A percentile compares a stretch with the other conserved stretches of the same genome.
Evolutionary conservation across 2,113 vertebrate genomes (phyloP).

Genomic region (Delphinapterus leucas): DNA sequence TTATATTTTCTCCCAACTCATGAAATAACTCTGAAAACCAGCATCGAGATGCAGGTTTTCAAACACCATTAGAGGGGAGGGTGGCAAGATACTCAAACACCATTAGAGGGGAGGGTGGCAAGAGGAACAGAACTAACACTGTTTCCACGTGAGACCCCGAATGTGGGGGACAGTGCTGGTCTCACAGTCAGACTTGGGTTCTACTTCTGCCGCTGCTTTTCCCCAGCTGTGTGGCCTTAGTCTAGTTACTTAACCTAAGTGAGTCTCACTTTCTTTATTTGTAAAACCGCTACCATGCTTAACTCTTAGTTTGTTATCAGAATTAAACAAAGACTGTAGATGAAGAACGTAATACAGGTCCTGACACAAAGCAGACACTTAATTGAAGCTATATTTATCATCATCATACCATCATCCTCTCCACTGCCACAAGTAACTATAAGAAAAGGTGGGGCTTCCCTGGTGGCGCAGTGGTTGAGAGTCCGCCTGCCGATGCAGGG

Average conservation of each 20-base stretch:
- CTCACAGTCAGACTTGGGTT: not conserved
- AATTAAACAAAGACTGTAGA: not conserved
- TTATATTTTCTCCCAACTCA: not conserved
- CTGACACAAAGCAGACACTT: not conserved
- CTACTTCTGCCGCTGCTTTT: not conserved
- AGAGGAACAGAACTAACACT: accelerated
- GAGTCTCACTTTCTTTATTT: not conserved
- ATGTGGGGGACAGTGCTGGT: no score
- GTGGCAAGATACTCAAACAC: not conserved
- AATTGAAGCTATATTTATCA: not conserved
- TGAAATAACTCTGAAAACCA: not conserved
- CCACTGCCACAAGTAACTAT: not conserved
- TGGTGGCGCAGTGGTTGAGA: no score
- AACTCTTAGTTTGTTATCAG: not conserved
- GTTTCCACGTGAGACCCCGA: accelerated
- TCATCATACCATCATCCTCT: not conserved
- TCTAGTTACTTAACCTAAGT: not conserved
- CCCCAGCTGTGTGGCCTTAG: not conserved
- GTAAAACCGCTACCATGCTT: not conserved
- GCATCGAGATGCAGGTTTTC: not conserved
- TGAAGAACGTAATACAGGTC: not conserved
- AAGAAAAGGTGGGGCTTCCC: not conserved
- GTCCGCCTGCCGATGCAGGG: no score
- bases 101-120: no score
- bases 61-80: not conserved